These are phyloP conservation scores for Allygus modestus DNA, from an alignment of 2,888 invertebrate genomes.

Conservation along the genomic window DNA sequence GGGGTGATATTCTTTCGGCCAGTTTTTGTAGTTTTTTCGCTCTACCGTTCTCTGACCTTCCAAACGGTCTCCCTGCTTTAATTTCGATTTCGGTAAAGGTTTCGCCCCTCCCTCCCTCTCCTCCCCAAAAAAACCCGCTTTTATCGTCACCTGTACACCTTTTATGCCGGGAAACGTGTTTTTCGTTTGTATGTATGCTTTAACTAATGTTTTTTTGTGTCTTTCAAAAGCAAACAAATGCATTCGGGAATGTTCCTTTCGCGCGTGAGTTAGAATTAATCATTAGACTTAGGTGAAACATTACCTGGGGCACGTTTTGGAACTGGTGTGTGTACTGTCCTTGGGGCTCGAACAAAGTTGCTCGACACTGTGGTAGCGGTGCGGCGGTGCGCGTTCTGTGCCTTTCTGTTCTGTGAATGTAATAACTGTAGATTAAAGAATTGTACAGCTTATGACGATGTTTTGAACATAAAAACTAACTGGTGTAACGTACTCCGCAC, in stretches of 20 bases:
- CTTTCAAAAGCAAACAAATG: no score
- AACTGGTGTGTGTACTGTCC: background rate
- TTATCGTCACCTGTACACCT: background rate
- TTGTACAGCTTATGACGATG: no score
- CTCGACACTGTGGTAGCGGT: no score
- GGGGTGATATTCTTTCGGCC: background rate
- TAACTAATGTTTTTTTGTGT: no score
- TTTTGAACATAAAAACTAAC: no score
- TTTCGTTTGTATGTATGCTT: no score
- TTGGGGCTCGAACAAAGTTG: no score
- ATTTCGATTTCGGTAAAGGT: background rate
- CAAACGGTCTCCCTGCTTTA: background rate
- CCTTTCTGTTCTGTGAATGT: no score
- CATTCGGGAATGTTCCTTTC: background rate
- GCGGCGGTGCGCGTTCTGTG: no score
- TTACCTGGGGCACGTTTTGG: background rate
- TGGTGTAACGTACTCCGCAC: no score
- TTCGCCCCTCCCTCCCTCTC: background rate
- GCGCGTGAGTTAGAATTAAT: constrained; percentile 9
- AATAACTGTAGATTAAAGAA: no score
- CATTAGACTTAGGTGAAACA: background rate
- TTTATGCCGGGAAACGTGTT: no score
- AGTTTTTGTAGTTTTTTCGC: background rate
- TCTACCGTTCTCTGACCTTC: background rate
- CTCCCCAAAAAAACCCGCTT: background rate